Evolutionary conservation across 1,140 invertebrate species (phyloP), one percentile per base, ranked within the genome.

Genomic region (Thaumatotibia leucotreta): DNA sequence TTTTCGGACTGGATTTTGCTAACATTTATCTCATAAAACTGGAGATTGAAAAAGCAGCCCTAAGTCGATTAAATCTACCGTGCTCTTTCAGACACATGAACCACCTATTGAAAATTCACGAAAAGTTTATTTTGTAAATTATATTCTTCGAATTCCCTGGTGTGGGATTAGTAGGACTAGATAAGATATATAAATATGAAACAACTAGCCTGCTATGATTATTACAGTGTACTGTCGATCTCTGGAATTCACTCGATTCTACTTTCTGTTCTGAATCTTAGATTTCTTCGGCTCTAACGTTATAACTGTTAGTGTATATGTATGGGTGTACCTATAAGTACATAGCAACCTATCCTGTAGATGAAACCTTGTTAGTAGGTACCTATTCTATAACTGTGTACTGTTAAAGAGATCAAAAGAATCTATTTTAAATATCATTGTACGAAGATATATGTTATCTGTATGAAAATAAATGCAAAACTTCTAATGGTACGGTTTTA

Each of bases 401-500:
- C 75, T 81, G 81, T 86, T 86, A 77, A 79, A 65, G 63, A 81
- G 68, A 78, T 80, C 73, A 69, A 83, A 83, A 87, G 77, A 84
- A 86, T 88, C 82, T 89, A 89, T 89, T 89, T 89, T 89, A 89
- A 89, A 88, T 88, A 89, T 89, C 76, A 88, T 70, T 89, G 84
- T 89, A 86, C 76, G 79, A 85, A 74, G 81, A 76, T 85, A 81
- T 83, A 86, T 85, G 85, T 89, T 88, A 89, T 79, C 73, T 86
- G 85, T 89, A 89, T 82, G 66, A 82, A 82, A 85, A 83, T 82
- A 84, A 70, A 61, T 67, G 64, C 67, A 75, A 79, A 82, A 71
- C 64, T 45, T 68, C 31, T 23, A n/a, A 35, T 23, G 1, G 35
- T 66, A 64, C 24, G 65, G n/a, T 67, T 71, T 62, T 50, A 62